These are phyloP conservation scores for Tetrao urogallus DNA, from an alignment of 2,113 vertebrate genomes.

Conservation along the genomic window DNA sequence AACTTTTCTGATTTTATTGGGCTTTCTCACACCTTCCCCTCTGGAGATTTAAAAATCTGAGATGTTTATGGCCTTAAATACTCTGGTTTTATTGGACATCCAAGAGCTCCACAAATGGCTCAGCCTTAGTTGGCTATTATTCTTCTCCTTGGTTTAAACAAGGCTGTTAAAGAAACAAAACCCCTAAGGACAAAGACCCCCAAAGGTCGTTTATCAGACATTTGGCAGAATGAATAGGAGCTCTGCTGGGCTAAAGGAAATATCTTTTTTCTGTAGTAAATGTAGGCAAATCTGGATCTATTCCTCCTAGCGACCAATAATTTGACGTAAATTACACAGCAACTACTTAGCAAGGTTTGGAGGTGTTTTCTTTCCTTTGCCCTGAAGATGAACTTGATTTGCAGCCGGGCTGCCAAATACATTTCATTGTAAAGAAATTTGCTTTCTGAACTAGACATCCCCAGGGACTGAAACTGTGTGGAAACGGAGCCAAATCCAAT, in stretches of 20 bases:
- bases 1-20: neutral
- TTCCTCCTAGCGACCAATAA: slow-evolving; percentile 64
- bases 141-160: slow-evolving; percentile 19
- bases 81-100: slow-evolving; percentile 27
- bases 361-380: slow-evolving; percentile 12
- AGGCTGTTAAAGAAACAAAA: slow-evolving; percentile 12
- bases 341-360: slow-evolving; percentile 24
- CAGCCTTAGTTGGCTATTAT: neutral
- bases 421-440: slow-evolving; percentile 76
- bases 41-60: slow-evolving; percentile 42
- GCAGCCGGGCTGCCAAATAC: slow-evolving; percentile 67
- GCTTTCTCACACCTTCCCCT: neutral
- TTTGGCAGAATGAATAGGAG: slow-evolving; percentile 39
- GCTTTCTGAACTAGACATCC: slow-evolving; percentile 67
- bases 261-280: slow-evolving; percentile 45
- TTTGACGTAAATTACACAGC: slow-evolving; percentile 65
- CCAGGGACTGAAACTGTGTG: slow-evolving; percentile 51
- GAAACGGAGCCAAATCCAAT: slow-evolving; percentile 66
- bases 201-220: slow-evolving; percentile 14
- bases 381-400: slow-evolving; percentile 77
- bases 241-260: slow-evolving; percentile 38
- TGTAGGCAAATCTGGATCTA: slow-evolving; percentile 33
- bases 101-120: neutral
- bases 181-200: neutral
- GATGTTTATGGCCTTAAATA: slow-evolving; percentile 18